phyloP scores from a whole-genome alignment of 2,888 invertebrate species.

The Resseliella maxima region DNA sequence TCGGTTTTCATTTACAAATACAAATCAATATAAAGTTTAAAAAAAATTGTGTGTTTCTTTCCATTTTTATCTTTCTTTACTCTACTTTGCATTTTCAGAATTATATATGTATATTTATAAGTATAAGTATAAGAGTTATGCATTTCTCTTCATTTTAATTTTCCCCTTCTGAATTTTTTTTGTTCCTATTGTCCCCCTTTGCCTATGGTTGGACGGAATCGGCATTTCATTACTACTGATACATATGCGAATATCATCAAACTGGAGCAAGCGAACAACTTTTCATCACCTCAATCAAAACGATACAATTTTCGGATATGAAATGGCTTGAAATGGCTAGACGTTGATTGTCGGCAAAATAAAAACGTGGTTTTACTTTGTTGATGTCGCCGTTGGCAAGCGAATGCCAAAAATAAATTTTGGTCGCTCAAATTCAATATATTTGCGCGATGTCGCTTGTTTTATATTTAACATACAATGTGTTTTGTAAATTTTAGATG shows the following conservation, averaged over 20 bases:
- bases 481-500: background rate
- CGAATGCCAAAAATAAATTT: conserved; percentile 26
- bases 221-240: no score
- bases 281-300: conserved; percentile 35
- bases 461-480: conserved; percentile 22
- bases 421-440: conserved; percentile 29
- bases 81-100: no score
- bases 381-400: conserved; percentile 45
- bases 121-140: no score
- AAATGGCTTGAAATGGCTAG: conserved; percentile 37
- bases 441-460: conserved; percentile 13
- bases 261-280: background rate
- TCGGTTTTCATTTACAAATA: no score
- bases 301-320: conserved; percentile 28
- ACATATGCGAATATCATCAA: background rate
- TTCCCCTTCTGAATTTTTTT: no score
- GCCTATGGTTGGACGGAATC: no score
- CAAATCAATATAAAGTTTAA: no score
- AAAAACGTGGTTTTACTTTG: conserved; percentile 43
- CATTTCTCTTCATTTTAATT: no score
- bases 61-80: no score
- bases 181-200: no score
- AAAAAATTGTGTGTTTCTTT: no score
- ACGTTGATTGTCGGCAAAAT: background rate
- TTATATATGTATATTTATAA: no score